Evolutionary conservation across 2,888 invertebrate genomes (phyloP), one percentile per base, ranked within the genome.

Genomic region (Tetropium fuscum): DNA sequence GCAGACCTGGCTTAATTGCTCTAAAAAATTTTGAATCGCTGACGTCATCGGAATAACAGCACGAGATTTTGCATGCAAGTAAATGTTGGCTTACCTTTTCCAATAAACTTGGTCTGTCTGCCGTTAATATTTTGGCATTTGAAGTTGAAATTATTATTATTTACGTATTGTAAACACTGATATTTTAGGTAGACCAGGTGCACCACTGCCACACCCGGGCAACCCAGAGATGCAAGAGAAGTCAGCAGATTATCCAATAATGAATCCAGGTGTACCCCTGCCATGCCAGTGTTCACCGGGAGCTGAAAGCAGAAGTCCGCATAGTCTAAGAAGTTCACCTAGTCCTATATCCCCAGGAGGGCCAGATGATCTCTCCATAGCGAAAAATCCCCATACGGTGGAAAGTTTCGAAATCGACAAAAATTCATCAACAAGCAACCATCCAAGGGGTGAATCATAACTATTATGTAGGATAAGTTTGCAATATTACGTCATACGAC

Each of bases 341-440:
- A 78, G 78, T 36, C 78, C 79, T 0, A 61, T 79, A 6, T 80
- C 80, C 5, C 80, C 81, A 5, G 78, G 78, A 8, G 76, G 78
- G 8, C 81, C 81, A 0, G 77, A 81, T 53, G 81, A 81, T 61
- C 68, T 81, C 4, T 79, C 80, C 1, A 62, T 80, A 36, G 55
- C 74, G 1, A 75, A 78, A 49, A 67, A 49, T 27, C 19, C 51
- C 2, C 40, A 53, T 4, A 16, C 11, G n/a, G 51, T 47, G 10
- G 59, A 64, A n/a, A 59, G 44, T 38, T 59, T 59, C n/a, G 61
- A 64, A 51, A 56, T 57, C 5, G 57, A 47, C 36, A 61, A 59
- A 22, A 45, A 30, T 40, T 47, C 51, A 13, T 22, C 41, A 13
- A 22, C 54, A 1, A 56, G 44, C 32, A 57, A 49, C 40, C 40